A percentile compares a stretch with the other conserved stretches of the same genome.
These are phyloP conservation scores for Paramisgurnus dabryanus DNA, from an alignment of 2,113 vertebrate genomes.

Conservation along the genomic window DNA sequence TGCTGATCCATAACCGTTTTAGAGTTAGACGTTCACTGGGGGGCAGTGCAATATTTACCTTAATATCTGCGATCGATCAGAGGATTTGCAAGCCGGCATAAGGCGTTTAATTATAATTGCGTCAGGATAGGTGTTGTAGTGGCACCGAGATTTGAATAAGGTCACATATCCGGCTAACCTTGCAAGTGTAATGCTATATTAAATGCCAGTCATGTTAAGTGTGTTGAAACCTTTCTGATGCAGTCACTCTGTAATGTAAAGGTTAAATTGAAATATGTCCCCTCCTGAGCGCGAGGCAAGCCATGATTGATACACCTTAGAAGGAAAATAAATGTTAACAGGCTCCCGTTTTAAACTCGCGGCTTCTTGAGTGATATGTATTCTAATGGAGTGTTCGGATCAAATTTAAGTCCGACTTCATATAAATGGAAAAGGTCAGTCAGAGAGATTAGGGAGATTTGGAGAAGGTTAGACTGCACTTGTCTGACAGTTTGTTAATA, in stretches of 20 bases:
- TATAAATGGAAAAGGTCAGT: conserved; percentile 73
- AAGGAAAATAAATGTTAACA: conserved; percentile 80
- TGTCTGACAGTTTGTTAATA: conserved; percentile 55
- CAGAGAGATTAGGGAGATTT: conserved; percentile 61
- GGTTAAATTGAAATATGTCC: conserved; percentile 95
- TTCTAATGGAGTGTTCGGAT: conserved; percentile 67
- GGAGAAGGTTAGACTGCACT: conserved; percentile 43
- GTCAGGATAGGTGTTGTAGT: conserved; percentile 72
- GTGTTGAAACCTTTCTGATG: conserved; percentile 82
- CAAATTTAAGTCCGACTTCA: conserved; percentile 70
- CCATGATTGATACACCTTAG: conserved; percentile 93
- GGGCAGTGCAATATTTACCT: conserved; percentile 88
- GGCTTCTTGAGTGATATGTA: conserved; percentile 60
- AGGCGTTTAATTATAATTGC: conserved; percentile 96
- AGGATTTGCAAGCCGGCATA: conserved; percentile 95
- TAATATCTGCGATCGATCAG: conserved; percentile 93
- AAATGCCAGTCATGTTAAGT: conserved; percentile 98
- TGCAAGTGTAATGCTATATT: conserved; percentile 91
- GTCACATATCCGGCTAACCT: conserved; percentile 91
- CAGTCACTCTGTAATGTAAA: conserved; percentile 81
- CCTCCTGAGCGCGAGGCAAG: conserved; percentile 72
- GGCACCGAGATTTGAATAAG: conserved; percentile 93
- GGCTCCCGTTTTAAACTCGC: conserved; percentile 60
- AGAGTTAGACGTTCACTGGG: conserved; percentile 85
- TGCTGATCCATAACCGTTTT: conserved; percentile 90